Evolutionary conservation across 2,888 invertebrate genomes (phyloP), one percentile per base, ranked within the genome.

Genomic region (Synergus itoensis): DNA sequence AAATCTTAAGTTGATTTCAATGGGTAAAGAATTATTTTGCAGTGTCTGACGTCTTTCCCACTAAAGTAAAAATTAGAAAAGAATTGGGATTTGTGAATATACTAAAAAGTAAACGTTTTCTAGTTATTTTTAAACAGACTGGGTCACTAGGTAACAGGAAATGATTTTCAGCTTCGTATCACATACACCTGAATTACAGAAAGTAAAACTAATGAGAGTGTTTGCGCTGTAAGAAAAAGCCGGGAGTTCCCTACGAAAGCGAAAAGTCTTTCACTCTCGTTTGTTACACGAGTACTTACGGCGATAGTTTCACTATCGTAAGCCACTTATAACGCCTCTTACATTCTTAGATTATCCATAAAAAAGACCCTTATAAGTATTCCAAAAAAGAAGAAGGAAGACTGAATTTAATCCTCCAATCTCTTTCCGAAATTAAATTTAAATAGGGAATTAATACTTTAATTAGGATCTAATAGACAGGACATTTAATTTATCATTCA

Each of bases 231-330:
- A 53, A 53, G 73, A 48, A 73, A 73, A 73, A 73, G 53, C n/a
- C n/a, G 36, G 73, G 73, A 77, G 79, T 81, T 79, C 82, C 82
- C 82, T 84, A 88, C 84, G 88, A 89, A 88, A 89, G 88, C 86
- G 86, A 88, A 87, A 87, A 84, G 85, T 87, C 85, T 86, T 88
- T 88, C 87, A 87, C 87, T 88, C 86, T 88, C 87, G 83, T 86
- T 86, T 82, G 82, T 84, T 85, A 84, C 82, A 79, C 81, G 79
- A 81, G 81, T 81, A 81, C 79, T 77, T 77, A 45, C 18, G 64
- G 62, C 67, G 41, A 80, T 79, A 80, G 79, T 84, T 82, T 84
- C 84, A 84, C 82, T 82, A 65, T 79, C 84, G 5, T 73, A 73
- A 73, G 53, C 28, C 36, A 73, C 53, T 73, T 73, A 53, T 53